phyloP scores from a whole-genome alignment of 2,113 vertebrate genomes.

The Maccullochella peelii region DNA sequence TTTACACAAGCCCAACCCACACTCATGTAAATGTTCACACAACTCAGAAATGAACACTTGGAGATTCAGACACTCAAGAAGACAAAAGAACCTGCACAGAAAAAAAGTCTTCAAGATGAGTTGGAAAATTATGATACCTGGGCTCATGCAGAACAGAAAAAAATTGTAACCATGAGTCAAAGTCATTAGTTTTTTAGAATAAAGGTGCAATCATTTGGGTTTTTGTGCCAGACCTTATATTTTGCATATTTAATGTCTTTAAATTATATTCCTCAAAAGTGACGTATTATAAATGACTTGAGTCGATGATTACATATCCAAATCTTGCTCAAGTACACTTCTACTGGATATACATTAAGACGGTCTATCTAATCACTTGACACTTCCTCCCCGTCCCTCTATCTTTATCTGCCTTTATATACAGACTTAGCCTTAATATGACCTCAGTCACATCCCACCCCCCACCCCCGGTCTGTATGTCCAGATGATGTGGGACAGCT shows the following conservation, averaged over 20 bases:
- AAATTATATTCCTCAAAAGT: background rate
- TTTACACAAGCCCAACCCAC: constrained; percentile 29
- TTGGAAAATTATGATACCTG: background rate
- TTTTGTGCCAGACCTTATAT: background rate
- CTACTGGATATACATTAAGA: background rate
- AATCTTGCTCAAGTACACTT: background rate
- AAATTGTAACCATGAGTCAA: background rate
- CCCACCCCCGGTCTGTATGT: constrained; percentile 34
- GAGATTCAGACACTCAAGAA: background rate
- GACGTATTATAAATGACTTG: background rate
- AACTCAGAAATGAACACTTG: background rate
- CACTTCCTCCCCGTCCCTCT: background rate
- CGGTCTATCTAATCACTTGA: background rate
- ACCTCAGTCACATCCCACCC: constrained; percentile 41
- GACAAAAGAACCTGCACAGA: too few species aligned
- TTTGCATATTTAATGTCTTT: background rate
- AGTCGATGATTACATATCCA: background rate
- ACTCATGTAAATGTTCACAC: background rate
- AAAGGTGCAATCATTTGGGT: background rate
- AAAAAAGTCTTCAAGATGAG: background rate
- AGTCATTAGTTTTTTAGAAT: background rate
- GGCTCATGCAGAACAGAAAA: background rate
- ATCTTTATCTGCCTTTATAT: constrained; percentile 49
- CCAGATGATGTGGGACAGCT: constrained; percentile 54
- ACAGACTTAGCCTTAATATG: constrained; percentile 65